Conservation (phyloP, 2,797 vertebrate species). For the Percopsis omiscomaycus region DNA sequence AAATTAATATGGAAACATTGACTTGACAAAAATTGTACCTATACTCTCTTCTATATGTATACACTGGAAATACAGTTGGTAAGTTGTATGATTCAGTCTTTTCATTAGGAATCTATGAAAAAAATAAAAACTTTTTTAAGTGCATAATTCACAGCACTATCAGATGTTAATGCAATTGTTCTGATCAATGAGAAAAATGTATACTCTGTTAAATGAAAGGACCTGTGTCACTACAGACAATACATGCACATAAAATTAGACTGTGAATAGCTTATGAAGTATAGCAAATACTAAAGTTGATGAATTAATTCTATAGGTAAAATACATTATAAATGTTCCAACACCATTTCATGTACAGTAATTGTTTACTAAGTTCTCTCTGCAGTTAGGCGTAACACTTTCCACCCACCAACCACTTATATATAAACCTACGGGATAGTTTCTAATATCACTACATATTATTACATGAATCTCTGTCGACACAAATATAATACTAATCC, state of each 20-base stretch:
- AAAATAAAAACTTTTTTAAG: not conserved
- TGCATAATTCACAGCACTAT: not conserved
- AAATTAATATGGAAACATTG: slow-evolving; percentile 26
- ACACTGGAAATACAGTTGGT: not conserved
- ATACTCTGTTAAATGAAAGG: not conserved
- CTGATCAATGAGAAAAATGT: not conserved
- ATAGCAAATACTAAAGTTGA: not conserved
- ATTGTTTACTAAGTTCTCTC: too few relatives aligned
- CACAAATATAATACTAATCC: slow-evolving; percentile 1
- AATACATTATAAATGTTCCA: not conserved
- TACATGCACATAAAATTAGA: not conserved
- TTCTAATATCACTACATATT: not conserved
- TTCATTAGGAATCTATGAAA: too few relatives aligned
- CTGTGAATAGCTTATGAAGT: not conserved
- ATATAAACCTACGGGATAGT: not conserved
- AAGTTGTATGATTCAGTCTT: too few relatives aligned
- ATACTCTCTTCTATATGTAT: not conserved
- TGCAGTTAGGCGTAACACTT: too few relatives aligned
- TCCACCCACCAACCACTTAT: too few relatives aligned
- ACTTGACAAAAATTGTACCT: slow-evolving; percentile 34
- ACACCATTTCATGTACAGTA: not conserved
- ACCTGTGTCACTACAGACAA: not conserved
- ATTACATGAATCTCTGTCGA: not conserved
- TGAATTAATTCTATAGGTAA: not conserved
- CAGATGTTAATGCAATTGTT: not conserved